phyloP scores from a whole-genome alignment of 1,140 invertebrate genomes.

The Papilio polytes region DNA sequence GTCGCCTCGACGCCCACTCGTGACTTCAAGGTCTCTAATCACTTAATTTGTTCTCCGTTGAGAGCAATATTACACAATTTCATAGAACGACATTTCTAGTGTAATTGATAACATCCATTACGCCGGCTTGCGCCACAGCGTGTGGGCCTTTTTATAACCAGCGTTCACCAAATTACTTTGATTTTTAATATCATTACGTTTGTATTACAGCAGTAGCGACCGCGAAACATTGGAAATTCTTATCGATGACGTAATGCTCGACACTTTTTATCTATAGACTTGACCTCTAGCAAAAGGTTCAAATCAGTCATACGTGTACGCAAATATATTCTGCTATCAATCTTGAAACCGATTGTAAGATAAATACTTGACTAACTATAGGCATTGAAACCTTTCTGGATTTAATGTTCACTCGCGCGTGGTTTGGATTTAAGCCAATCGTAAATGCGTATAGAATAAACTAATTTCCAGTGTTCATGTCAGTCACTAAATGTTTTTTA shows the following conservation, averaged over 20 bases:
- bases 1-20: constrained; percentile 61
- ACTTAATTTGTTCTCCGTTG: constrained; percentile 35
- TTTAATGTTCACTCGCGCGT: not conserved
- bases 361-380: constrained; percentile 3
- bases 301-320: not conserved
- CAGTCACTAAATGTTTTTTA: not conserved
- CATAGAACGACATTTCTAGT: constrained; percentile 36
- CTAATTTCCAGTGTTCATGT: constrained; percentile 15
- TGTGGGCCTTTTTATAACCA: constrained; percentile 28
- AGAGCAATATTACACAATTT: constrained; percentile 37
- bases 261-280: not conserved
- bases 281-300: not conserved
- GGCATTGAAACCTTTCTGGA: constrained; percentile 8
- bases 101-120: constrained; percentile 38
- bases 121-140: constrained; percentile 22
- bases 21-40: constrained; percentile 59
- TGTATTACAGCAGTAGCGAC: not conserved
- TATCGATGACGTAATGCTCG: not conserved
- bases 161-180: constrained; percentile 7
- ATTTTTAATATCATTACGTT: constrained; percentile 1
- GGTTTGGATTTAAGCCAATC: constrained; percentile 12
- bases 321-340: not conserved
- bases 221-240: not conserved
- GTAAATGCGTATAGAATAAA: constrained; percentile 18
- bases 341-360: not conserved